A percentile compares a stretch with the other conserved stretches of the same genome.
phyloP scores from a whole-genome alignment of 2,888 invertebrate species.

The Polydrusus cervinus region DNA sequence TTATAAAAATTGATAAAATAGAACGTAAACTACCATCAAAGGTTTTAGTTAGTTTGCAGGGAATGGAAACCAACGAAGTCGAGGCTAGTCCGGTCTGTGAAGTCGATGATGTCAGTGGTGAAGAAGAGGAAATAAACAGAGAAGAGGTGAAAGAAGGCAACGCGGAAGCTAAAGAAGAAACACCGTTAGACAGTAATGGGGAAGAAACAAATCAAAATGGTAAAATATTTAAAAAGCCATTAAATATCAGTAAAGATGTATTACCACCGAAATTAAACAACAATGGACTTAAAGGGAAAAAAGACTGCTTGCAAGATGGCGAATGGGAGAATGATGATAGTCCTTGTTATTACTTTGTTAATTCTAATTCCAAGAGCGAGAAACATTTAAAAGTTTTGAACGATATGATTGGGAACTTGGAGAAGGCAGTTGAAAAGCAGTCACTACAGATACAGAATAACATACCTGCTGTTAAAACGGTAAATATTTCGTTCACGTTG shows the following conservation, averaged over 20 bases:
- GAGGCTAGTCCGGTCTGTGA: background rate
- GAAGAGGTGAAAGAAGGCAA: background rate
- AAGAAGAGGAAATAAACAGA: background rate
- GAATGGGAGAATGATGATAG: constrained; percentile 22
- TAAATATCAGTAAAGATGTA: background rate
- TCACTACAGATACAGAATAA: constrained; percentile 49
- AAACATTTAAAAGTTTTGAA: constrained; percentile 53
- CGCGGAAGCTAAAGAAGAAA: background rate
- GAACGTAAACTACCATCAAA: constrained; percentile 18
- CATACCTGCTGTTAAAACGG: constrained; percentile 39
- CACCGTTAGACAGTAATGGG: background rate
- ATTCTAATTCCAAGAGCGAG: constrained; percentile 45
- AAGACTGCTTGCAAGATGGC: background rate
- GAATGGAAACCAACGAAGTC: background rate
- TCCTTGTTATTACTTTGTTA: constrained; percentile 51
- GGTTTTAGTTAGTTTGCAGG: constrained; percentile 31
- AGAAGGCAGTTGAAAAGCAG: constrained; percentile 52
- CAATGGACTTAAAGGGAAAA: background rate
- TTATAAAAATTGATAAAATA: constrained; percentile 36
- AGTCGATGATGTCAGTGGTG: background rate
- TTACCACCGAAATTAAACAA: background rate
- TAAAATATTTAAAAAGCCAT: background rate
- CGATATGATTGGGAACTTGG: constrained; percentile 53
- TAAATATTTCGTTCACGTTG: constrained; percentile 25
- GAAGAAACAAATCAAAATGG: constrained; percentile 13